A percentile compares a stretch with the other conserved stretches of the same genome.
Evolutionary conservation across 2,113 vertebrate genomes (phyloP).

Genomic region (Cavia porcellus): DNA sequence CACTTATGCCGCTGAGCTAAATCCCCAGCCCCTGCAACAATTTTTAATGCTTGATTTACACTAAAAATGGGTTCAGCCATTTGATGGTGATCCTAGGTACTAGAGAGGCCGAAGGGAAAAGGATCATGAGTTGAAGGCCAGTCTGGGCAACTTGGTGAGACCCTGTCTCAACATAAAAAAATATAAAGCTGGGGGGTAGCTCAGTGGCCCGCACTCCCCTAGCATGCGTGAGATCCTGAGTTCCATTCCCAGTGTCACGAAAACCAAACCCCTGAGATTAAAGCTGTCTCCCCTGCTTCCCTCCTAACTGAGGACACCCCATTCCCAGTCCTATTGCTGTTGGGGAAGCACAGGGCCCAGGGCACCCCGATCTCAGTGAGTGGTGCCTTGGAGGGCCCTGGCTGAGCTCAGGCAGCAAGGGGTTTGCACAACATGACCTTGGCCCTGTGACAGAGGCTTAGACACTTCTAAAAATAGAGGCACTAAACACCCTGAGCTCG

Average conservation of each 20-base stretch:
- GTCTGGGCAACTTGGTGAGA: background rate
- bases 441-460: slow-evolving; percentile 19
- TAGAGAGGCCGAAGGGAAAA: background rate
- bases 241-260: background rate
- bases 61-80: background rate
- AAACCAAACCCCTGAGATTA: background rate
- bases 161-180: background rate
- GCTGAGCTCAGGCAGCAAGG: background rate
- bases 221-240: background rate
- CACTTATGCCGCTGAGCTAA: too few species aligned
- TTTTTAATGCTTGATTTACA: background rate
- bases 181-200: background rate
- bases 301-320: background rate
- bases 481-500: background rate
- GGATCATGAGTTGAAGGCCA: background rate
- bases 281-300: background rate
- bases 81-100: background rate
- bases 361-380: background rate
- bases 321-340: background rate
- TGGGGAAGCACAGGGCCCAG: background rate
- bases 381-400: background rate
- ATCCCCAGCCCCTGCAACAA: too few species aligned
- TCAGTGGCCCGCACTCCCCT: background rate
- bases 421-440: background rate
- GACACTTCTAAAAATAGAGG: slow-evolving; percentile 54